Evolutionary conservation across 2,113 vertebrate species (phyloP).

Genomic region (Scophthalmus maximus): DNA sequence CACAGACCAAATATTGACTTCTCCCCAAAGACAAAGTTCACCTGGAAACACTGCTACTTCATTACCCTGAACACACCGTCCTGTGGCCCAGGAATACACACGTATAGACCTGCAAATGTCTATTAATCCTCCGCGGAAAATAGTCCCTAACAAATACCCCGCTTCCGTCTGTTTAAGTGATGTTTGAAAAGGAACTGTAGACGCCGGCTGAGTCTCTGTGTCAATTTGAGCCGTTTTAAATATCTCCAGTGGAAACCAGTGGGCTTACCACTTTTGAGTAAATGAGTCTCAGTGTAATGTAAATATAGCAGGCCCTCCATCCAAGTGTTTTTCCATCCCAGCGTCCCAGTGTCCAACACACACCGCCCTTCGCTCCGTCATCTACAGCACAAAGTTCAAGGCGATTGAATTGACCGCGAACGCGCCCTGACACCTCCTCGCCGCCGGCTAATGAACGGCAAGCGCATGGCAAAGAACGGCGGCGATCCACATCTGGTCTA

Average conservation of each 20-base stretch:
- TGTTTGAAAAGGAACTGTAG: too few species aligned
- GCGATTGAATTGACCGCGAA: conserved; percentile 72
- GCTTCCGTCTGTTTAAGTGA: not conserved
- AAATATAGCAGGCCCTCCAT: not conserved
- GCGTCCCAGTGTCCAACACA: not conserved
- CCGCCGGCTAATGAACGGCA: conserved; percentile 67
- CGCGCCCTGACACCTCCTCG: conserved; percentile 56
- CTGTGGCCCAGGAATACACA: not conserved
- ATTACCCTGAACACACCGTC: not conserved
- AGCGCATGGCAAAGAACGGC: conserved; percentile 59
- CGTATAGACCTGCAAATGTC: not conserved
- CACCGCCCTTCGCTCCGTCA: conserved; percentile 20
- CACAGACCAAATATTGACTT: too few species aligned
- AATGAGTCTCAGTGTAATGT: not conserved
- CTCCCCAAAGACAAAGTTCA: not conserved
- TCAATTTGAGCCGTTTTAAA: not conserved
- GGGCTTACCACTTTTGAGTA: too few species aligned
- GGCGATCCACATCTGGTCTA: conserved; percentile 63
- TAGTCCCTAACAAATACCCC: not conserved
- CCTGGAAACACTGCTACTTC: not conserved
- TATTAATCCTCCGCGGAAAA: not conserved
- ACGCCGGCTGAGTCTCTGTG: too few species aligned
- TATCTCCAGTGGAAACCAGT: not conserved
- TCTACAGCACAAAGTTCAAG: conserved; percentile 78
- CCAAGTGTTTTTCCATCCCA: not conserved